Percentiles rank a stretch among this genome's conserved stretches.
phyloP scores from a whole-genome alignment of 2,888 invertebrate genomes.

The Fissipunctia ypsillon region DNA sequence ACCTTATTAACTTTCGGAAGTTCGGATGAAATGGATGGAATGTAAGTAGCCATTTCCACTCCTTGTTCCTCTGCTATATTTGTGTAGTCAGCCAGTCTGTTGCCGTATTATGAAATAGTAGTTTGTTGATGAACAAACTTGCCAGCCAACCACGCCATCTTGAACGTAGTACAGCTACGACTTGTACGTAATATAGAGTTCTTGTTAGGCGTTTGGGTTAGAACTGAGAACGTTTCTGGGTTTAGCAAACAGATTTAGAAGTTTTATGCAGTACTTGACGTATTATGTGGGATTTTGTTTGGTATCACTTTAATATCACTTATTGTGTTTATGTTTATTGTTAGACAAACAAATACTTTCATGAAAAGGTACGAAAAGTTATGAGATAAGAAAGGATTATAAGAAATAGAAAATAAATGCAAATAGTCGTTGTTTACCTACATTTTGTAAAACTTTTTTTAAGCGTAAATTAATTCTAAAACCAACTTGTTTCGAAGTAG shows the following conservation, averaged over 20 bases:
- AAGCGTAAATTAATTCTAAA: slow-evolving; percentile 14
- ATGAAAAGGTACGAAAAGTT: not conserved
- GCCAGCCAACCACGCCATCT: slow-evolving; percentile 51
- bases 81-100: slow-evolving; percentile 63
- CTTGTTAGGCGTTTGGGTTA: slow-evolving; percentile 48
- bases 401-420: not conserved
- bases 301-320: slow-evolving; percentile 19
- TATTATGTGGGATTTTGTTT: slow-evolving; percentile 15
- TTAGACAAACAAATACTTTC: not conserved
- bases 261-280: slow-evolving; percentile 27
- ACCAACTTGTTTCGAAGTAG: slow-evolving; percentile 42
- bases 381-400: not conserved
- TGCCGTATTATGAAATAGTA: slow-evolving; percentile 67
- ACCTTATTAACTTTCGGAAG: slow-evolving; percentile 68
- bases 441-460: slow-evolving; percentile 5
- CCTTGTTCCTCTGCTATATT: slow-evolving; percentile 48
- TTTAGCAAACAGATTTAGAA: slow-evolving; percentile 48
- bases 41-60: slow-evolving; percentile 66
- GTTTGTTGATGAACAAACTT: slow-evolving; percentile 71
- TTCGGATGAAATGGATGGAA: slow-evolving; percentile 61
- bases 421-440: not conserved
- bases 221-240: slow-evolving; percentile 45
- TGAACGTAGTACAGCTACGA: slow-evolving; percentile 52
- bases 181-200: slow-evolving; percentile 56
- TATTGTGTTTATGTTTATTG: slow-evolving; percentile 8